Evolutionary conservation across 2,888 invertebrate genomes (phyloP).

Genomic region (Busseola fusca): DNA sequence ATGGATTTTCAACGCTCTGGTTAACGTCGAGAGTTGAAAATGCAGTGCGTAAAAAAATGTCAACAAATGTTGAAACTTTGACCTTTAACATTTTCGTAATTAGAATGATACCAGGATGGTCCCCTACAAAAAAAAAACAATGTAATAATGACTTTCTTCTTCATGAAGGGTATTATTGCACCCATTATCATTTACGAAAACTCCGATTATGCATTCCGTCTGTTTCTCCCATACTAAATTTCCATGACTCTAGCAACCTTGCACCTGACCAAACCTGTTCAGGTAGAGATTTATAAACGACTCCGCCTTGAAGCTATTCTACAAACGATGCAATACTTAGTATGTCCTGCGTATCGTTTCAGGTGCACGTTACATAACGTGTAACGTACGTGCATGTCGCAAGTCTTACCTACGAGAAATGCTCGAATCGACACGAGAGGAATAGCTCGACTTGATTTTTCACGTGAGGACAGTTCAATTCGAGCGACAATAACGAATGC

Average conservation of each 20-base stretch:
- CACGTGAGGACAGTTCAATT: too few relatives aligned
- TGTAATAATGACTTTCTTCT: neutral
- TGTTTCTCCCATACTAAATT: neutral
- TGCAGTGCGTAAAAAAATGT: neutral
- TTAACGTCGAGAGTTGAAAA: too few relatives aligned
- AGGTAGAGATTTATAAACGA: too few relatives aligned
- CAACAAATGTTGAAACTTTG: neutral
- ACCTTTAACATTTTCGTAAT: neutral
- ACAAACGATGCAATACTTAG: neutral
- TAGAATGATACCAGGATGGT: neutral
- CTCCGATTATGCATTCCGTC: neutral
- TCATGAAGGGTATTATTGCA: neutral
- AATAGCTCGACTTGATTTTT: too few relatives aligned
- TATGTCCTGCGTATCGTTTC: neutral
- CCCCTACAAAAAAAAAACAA: neutral
- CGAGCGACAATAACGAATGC: too few relatives aligned
- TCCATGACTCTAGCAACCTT: too few relatives aligned
- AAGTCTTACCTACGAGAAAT: too few relatives aligned
- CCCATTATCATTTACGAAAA: neutral
- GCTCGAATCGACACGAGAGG: too few relatives aligned
- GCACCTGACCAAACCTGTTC: too few relatives aligned
- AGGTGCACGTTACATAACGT: neutral
- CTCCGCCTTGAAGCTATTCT: too few relatives aligned
- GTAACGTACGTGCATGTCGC: too few relatives aligned
- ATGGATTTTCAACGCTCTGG: too few relatives aligned